Evolutionary conservation across 1,140 invertebrate genomes (phyloP).

Genomic region (Arctopsyche grandis): DNA sequence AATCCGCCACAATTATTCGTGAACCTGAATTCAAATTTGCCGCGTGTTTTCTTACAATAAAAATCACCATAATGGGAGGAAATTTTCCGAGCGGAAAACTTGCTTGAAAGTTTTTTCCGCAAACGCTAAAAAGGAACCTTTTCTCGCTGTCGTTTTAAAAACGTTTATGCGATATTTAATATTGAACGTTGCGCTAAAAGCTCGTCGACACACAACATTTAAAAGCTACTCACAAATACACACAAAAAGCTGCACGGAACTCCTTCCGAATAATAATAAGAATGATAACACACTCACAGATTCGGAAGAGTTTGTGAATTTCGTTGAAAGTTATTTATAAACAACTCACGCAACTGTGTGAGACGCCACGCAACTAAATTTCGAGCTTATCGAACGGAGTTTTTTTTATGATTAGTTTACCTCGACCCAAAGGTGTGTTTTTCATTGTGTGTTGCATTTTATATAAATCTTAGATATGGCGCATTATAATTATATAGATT

Average conservation of each 20-base stretch:
- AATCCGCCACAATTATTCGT: neutral
- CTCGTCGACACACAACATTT: neutral
- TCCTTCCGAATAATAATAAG: no score
- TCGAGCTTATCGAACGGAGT: neutral
- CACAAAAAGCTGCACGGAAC: no score
- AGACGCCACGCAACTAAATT: slow-evolving; percentile 2
- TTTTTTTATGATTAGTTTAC: slow-evolving; percentile 12
- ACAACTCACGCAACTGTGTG: slow-evolving; percentile 19
- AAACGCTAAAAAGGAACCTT: neutral
- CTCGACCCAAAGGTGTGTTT: neutral
- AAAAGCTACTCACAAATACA: no score
- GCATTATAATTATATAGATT: neutral
- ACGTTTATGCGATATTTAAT: neutral
- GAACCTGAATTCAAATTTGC: neutral
- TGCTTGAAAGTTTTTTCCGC: slow-evolving; percentile 12
- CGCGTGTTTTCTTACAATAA: neutral
- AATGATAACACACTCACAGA: no score
- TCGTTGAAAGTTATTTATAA: slow-evolving; percentile 21
- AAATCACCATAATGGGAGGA: neutral
- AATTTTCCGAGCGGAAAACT: slow-evolving; percentile 29
- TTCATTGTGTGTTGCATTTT: neutral
- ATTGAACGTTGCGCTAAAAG: slow-evolving; percentile 13
- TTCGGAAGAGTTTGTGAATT: slow-evolving; percentile 1
- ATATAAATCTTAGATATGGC: no score
- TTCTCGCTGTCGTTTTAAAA: neutral